Evolutionary conservation across 2,888 invertebrate genomes (phyloP).

Genomic region (Drosophila paranaensis): DNA sequence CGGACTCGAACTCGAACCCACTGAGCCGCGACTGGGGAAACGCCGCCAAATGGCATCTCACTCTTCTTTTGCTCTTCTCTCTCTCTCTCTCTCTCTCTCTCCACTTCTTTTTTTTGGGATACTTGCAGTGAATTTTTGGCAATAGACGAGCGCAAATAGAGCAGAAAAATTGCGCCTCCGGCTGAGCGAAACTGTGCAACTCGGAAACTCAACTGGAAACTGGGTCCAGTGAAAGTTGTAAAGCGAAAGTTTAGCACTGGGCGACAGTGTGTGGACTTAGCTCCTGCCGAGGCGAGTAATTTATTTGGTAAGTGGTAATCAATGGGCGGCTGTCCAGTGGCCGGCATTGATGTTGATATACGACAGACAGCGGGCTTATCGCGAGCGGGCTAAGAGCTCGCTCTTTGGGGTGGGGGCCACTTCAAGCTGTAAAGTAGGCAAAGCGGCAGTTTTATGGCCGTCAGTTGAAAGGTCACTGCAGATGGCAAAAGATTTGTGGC

Average conservation of each 20-base stretch:
- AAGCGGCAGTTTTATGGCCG: conserved; percentile 67
- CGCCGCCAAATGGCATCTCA: conserved; percentile 66
- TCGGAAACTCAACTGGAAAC: conserved; percentile 8
- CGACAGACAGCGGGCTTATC: conserved; percentile 59
- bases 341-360: conserved; percentile 59
- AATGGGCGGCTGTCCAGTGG: conserved; percentile 66
- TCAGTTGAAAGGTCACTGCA: conserved; percentile 77
- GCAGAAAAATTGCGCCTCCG: conserved; percentile 74
- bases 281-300: conserved; percentile 53
- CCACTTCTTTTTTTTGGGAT: conserved; percentile 43
- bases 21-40: conserved; percentile 52
- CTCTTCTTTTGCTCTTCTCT: conserved; percentile 4
- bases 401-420: conserved; percentile 21
- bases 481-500: conserved; percentile 66
- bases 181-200: conserved; percentile 7
- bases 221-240: conserved; percentile 61
- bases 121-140: conserved; percentile 74
- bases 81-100: background rate
- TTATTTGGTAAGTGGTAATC: conserved; percentile 76
- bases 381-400: conserved; percentile 56
- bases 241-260: conserved; percentile 55
- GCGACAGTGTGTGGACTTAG: background rate
- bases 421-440: conserved; percentile 67
- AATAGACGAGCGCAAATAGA: conserved; percentile 72
- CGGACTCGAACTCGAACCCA: conserved; percentile 52